phyloP scores from a whole-genome alignment of 2,888 invertebrate species.

The Amblyjoppa proteus region DNA sequence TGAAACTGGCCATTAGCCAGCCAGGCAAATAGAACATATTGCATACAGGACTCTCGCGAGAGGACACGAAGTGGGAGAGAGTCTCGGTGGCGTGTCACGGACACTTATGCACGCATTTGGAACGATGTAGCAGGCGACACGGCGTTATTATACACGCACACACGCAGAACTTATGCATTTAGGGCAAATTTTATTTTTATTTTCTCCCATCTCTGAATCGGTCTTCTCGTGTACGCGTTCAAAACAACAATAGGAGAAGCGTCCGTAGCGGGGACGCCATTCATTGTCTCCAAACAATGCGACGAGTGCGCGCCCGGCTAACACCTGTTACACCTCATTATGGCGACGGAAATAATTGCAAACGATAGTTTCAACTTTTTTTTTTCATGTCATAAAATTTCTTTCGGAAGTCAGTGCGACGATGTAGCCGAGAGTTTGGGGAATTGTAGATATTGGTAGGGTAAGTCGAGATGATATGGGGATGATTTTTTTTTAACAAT shows the following conservation, averaged over 20 bases:
- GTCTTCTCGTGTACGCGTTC: conserved; percentile 59
- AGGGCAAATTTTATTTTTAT: conserved; percentile 43
- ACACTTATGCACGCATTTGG: conserved; percentile 58
- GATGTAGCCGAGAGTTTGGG: too few species aligned
- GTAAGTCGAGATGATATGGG: too few species aligned
- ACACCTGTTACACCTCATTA: conserved; percentile 83
- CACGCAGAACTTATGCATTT: not conserved
- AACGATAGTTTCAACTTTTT: conserved; percentile 72
- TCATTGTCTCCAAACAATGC: conserved; percentile 72
- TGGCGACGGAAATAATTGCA: conserved; percentile 77
- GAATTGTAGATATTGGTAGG: too few species aligned
- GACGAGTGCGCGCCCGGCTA: conserved; percentile 72
- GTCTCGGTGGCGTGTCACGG: conserved; percentile 55
- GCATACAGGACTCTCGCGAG: conserved; percentile 73
- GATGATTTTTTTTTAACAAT: too few species aligned
- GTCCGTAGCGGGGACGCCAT: conserved; percentile 60
- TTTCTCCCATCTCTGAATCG: conserved; percentile 34
- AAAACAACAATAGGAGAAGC: conserved; percentile 70
- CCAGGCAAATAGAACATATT: conserved; percentile 81
- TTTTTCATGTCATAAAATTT: conserved; percentile 1
- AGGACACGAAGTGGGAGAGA: conserved; percentile 35
- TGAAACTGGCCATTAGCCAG: conserved; percentile 48
- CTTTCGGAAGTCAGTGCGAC: not conserved
- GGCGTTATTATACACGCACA: conserved; percentile 35
- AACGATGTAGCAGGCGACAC: conserved; percentile 45